Base-by-base conservation (phyloP, 2,797 vertebrate genomes). In the Epinephelus awoara region DNA sequence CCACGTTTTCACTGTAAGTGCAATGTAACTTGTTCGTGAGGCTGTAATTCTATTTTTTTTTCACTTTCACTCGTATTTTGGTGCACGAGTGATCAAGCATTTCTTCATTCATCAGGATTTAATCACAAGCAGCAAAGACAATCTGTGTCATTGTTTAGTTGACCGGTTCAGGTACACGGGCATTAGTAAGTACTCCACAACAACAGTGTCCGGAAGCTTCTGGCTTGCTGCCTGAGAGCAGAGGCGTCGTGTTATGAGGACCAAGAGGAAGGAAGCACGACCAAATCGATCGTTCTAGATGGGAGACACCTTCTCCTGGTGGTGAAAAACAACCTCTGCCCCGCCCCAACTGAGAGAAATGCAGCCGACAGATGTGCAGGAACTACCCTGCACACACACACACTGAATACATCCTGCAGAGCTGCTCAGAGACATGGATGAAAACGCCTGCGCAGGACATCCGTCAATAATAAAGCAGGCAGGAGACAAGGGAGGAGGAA, bases 331-430 rank as follows among this genome's bases (percentile, higher is more conserved):
- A 95, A 95, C 85, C 79, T 70, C 58, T 63, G 42, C 84, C 71
- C 83, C 75, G 27, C 83, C 82, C 81, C 23, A 34, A 79, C 67
- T 54, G 82, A 91, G 83, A 94, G 91, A 93, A 93, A 95, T 91
- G 91, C 80, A 93, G 87, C 67, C 63, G 84, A 93, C 95, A 96
- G 95, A 95, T 96, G 95, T 96, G 91, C 94, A 94, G 94, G 95
- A 96, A 94, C 94, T 92, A 54, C 78, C 81, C 73, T 47, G 67
- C 80, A 78, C 83, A 62, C 66, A 38, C 75, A 63, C 72, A 63
- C 72, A 79, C 44, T 87, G 65, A 81, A 90, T 85, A 87, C 92
- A 94, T 95, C 95, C 95, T 95, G 94, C 85, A 74, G 93, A 89
- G 91, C 87, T 87, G 87, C 88, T 80, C 76, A 80, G 80, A 94